Base-by-base conservation (phyloP, 2,888 invertebrate species). In the Crioceris asparagi region DNA sequence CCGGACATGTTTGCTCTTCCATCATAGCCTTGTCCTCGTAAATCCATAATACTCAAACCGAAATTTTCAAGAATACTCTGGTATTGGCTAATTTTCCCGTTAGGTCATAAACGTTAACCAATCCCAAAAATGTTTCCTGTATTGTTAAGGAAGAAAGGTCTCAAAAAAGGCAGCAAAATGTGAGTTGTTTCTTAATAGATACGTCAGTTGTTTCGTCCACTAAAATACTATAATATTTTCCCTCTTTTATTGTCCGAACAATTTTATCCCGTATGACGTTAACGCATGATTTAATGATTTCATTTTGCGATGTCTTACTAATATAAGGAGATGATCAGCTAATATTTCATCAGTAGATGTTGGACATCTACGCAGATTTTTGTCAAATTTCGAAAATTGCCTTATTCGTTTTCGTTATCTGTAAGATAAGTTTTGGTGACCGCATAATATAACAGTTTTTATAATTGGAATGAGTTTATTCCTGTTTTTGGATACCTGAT, bases 401-500 rank as follows among this genome's bases (percentile, higher is more conserved):
- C 31, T 31, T 31, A 31, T 18, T 32, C 29, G 5, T 31, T 23
- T 6, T 14, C 15, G n/a, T 4, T 32, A 31, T 30, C 37, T 3
- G 10, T 32, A 32, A 2, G 32, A 23, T 11, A 37, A 14, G 4
- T 19, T 18, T 15, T 37, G 37, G 2, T 15, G 4, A 10, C 36
- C 36, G 16, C 36, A 36, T 16, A 31, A 31, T 16, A 31, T 31
- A 4, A 31, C 7, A 11, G 26, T 26, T 26, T 26, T 26, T 26
- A 26, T 26, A 26, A 26, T 26, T 4, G 26, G 26, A 11, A 26
- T 26, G 12, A 26, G 26, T 8, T 26, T 26, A 4, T 26, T 26
- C 4, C 26, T n/a, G 7, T 26, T 26, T 12, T 26, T 12, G 7
- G n/a, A n/a, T 3, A 26, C 8, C 4, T n/a, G n/a, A 11, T 26